Evolutionary conservation across 2,888 invertebrate genomes (phyloP).

Genomic region (Drosophila peninsularis): DNA sequence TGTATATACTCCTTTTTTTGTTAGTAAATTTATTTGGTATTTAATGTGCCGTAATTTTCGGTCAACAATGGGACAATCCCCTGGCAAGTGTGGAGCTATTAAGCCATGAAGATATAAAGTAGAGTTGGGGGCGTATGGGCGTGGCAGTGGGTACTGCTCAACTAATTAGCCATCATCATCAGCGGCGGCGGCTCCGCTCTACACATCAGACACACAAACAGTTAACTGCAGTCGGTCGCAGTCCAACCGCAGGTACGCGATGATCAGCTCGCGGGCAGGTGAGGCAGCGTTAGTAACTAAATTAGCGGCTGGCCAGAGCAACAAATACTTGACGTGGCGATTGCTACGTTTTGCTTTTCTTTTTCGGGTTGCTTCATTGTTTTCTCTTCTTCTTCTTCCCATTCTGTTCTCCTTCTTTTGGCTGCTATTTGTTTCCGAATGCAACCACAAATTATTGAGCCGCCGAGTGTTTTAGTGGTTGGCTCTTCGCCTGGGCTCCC

Average conservation of each 20-base stretch:
- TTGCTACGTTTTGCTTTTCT: constrained; percentile 19
- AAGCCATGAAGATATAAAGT: constrained; percentile 48
- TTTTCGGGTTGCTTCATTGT: constrained; percentile 23
- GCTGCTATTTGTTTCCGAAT: constrained; percentile 32
- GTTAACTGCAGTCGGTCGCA: constrained; percentile 47
- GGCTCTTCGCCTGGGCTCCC: constrained; percentile 33
- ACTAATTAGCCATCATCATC: constrained; percentile 78
- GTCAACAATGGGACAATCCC: constrained; percentile 47
- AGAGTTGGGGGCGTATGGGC: constrained; percentile 1
- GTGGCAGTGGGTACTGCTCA: constrained; percentile 22
- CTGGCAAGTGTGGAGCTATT: constrained; percentile 43
- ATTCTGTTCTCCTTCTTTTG: constrained; percentile 1
- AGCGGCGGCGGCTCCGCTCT: constrained; percentile 63
- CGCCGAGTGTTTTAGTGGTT: constrained; percentile 32
- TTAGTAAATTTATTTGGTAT: constrained; percentile 50
- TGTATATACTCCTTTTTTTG: constrained; percentile 5
- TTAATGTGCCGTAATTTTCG: constrained; percentile 77
- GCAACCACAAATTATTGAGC: constrained; percentile 67
- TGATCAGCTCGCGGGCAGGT: constrained; percentile 17
- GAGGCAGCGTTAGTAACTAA: constrained; percentile 66
- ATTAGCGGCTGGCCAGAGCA: constrained; percentile 67
- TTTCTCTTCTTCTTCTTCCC: constrained; percentile 1
- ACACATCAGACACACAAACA: constrained; percentile 65
- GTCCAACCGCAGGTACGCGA: constrained; percentile 58
- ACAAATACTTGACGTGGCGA: constrained; percentile 43